A percentile compares a stretch with the other conserved stretches of the same genome.
Evolutionary conservation across 2,113 vertebrate genomes (phyloP).

Genomic region (Sapajus apella): DNA sequence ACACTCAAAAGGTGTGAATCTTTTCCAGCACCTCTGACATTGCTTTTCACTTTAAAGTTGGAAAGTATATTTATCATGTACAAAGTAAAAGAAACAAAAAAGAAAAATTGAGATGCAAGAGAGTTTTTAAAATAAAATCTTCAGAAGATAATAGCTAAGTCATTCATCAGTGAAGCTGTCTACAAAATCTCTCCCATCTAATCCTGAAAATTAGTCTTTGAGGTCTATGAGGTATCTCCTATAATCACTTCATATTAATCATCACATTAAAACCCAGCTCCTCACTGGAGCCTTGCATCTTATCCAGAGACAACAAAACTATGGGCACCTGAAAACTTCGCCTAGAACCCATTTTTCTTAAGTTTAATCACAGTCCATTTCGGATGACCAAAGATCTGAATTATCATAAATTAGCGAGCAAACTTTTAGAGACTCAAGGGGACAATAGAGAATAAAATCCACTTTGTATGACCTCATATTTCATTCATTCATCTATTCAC

Average conservation of each 20-base stretch:
- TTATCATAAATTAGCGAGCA: background rate
- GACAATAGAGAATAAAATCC: background rate
- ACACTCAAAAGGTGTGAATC: background rate
- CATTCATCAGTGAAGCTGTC: background rate
- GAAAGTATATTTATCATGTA: background rate
- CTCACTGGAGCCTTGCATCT: background rate
- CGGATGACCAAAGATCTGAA: background rate
- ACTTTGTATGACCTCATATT: background rate
- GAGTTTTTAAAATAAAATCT: background rate
- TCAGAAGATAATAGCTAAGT: background rate
- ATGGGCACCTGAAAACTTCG: background rate
- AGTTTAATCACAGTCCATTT: background rate
- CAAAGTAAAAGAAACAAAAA: conserved; percentile 10
- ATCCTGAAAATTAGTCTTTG: background rate
- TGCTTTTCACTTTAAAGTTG: background rate
- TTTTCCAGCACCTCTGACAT: background rate
- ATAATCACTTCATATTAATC: background rate
- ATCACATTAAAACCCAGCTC: background rate
- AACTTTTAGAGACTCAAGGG: background rate
- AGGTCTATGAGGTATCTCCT: background rate
- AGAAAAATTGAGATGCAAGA: background rate
- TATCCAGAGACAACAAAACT: background rate
- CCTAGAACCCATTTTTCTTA: background rate
- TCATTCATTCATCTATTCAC: background rate
- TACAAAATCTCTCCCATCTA: background rate